Conservation (phyloP, 2,797 vertebrate genomes). For the Muraenolepis orangiensis region DNA sequence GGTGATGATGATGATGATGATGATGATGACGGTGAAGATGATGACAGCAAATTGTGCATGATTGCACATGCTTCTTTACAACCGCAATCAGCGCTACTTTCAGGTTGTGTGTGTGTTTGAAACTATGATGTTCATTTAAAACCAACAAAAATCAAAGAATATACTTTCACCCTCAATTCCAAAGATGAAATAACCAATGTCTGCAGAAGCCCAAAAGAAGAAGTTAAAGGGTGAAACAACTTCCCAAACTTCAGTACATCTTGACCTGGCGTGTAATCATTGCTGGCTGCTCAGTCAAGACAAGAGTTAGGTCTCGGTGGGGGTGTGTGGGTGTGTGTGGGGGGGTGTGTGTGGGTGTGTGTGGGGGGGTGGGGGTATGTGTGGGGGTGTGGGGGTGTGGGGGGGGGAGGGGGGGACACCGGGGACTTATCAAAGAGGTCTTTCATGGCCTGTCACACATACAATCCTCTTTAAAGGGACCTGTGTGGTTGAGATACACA, state of each 20-base stretch:
- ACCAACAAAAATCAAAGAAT: neutral
- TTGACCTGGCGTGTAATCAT: slow-evolving; percentile 9
- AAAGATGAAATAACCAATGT: neutral
- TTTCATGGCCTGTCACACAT: slow-evolving; percentile 46
- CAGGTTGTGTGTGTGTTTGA: neutral
- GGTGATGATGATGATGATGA: neutral
- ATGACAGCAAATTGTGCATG: neutral
- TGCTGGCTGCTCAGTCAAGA: slow-evolving; percentile 36
- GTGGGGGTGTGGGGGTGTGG: too few species aligned
- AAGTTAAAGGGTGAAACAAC: neutral
- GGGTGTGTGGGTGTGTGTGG: too few species aligned
- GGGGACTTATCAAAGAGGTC: slow-evolving; percentile 30
- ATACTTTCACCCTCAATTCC: neutral
- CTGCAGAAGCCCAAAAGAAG: neutral
- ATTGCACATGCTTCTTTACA: neutral
- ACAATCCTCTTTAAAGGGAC: slow-evolving; percentile 39
- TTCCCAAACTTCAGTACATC: neutral
- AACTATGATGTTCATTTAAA: neutral
- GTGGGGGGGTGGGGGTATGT: too few species aligned
- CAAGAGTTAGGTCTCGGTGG: slow-evolving; percentile 29
- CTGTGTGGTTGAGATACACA: slow-evolving; percentile 60
- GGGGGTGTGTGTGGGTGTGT: too few species aligned
- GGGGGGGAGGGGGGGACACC: slow-evolving; percentile 17
- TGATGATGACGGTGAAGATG: neutral
- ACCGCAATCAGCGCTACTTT: neutral